phyloP scores from a whole-genome alignment of 2,888 invertebrate species.

The Cantharis lateralis region DNA sequence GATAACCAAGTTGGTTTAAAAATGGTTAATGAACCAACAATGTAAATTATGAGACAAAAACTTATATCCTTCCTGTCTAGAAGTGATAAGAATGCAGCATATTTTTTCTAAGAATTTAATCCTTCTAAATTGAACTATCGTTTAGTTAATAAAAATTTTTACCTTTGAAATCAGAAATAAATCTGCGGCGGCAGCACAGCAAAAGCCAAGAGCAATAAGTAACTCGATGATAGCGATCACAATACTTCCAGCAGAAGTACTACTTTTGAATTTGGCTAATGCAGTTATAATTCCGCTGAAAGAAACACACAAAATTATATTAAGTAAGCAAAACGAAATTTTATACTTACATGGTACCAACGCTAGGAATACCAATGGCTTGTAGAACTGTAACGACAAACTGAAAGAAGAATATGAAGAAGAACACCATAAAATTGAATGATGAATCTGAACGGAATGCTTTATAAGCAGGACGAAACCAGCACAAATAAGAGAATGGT shows the following conservation, averaged over 20 bases:
- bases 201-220: constrained; percentile 79
- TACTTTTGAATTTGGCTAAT: constrained; percentile 61
- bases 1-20: neutral
- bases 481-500: constrained; percentile 97
- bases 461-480: constrained; percentile 99
- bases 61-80: neutral
- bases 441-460: constrained; percentile 99
- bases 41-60: neutral
- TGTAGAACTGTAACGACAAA: constrained; percentile 86
- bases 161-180: constrained; percentile 87
- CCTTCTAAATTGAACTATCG: neutral
- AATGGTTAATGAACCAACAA: neutral
- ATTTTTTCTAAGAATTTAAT: neutral
- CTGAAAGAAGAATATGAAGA: constrained; percentile 98
- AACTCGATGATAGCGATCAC: constrained; percentile 80
- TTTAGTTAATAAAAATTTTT: constrained; percentile 39
- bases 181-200: constrained; percentile 75
- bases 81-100: neutral
- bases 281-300: constrained; percentile 81
- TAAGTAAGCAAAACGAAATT: constrained; percentile 20
- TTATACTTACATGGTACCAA: constrained; percentile 83
- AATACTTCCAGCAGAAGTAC: constrained; percentile 60
- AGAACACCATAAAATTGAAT: constrained; percentile 99
- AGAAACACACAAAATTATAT: constrained; percentile 33
- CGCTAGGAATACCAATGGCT: constrained; percentile 81